Evolutionary conservation across 2,888 invertebrate genomes (phyloP), one percentile per base, ranked within the genome.

Genomic region (Mimachlamys varia): DNA sequence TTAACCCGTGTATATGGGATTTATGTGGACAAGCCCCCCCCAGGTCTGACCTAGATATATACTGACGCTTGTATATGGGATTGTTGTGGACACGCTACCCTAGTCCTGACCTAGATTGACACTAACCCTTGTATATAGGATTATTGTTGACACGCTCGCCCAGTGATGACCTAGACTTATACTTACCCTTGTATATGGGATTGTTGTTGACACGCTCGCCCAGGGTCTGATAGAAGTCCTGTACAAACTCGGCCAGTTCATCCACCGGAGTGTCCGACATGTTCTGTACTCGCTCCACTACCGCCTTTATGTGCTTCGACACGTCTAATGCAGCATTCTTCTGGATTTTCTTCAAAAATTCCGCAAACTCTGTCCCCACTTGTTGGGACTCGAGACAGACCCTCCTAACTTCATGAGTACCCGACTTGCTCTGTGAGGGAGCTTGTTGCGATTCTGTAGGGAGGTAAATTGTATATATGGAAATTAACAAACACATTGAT

Each of bases 141-240:
- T 96, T 95, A 0, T 95, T 92, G 94, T 98, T 98, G 97, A 98
- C 97, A 94, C 98, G 97, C 92, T 98, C 98, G 93, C 97, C 97
- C 96, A 98, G 96, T n/a, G n/a, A n/a, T n/a, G n/a, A n/a, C n/a
- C n/a, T n/a, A n/a, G n/a, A n/a, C n/a, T n/a, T n/a, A n/a, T n/a
- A 53, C 89, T 97, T 87, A 97, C 97, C 96, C 95, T 96, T 96
- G 93, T 96, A 97, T 44, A 96, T 92, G 4, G 95, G 88, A 89
- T 96, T 95, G 0, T 95, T 92, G 94, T 98, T 98, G 97, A 98
- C 97, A 94, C 98, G 97, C 92, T 98, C 98, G 93, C 97, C 97
- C 96, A 98, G 96, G 89, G 97, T 97, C 97, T 98, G 98, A 97
- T 99, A 99, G 96, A 98, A 98, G 95, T 98, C 98, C 97, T 99